phyloP scores from a whole-genome alignment of 2,888 invertebrate genomes.

The Teleogryllus oceanicus region DNA sequence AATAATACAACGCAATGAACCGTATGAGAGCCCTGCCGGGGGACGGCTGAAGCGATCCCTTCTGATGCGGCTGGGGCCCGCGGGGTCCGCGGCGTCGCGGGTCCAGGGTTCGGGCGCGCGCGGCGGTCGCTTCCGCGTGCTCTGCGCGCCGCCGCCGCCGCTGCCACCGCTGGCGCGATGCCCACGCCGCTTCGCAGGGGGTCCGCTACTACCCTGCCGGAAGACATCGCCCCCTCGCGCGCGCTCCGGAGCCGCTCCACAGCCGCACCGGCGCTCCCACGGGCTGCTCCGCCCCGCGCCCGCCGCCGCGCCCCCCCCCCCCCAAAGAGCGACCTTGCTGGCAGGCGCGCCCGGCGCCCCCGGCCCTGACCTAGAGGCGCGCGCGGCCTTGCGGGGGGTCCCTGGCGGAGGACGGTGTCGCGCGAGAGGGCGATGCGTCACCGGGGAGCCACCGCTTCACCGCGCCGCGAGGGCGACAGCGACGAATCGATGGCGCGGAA shows the following conservation, averaged over 20 bases:
- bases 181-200: slow-evolving; percentile 35
- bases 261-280: background rate
- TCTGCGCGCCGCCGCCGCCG: background rate
- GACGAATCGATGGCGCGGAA: no score
- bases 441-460: no score
- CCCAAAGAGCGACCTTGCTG: slow-evolving; percentile 1
- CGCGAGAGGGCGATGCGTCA: no score
- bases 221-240: slow-evolving; percentile 27
- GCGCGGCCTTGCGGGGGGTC: background rate
- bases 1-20: no score
- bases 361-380: background rate
- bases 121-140: background rate
- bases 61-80: no score
- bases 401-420: background rate
- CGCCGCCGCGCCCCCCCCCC: background rate
- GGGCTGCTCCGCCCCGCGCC: background rate
- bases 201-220: slow-evolving; percentile 27
- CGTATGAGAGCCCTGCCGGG: no score
- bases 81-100: no score
- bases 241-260: background rate
- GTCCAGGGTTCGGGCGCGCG: background rate
- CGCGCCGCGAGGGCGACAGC: no score
- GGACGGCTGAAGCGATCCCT: no score
- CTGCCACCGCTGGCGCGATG: slow-evolving; percentile 26
- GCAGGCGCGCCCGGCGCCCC: background rate